These are phyloP conservation scores for Crocuta crocuta DNA, from an alignment of 2,113 vertebrate species.

Conservation along the genomic window DNA sequence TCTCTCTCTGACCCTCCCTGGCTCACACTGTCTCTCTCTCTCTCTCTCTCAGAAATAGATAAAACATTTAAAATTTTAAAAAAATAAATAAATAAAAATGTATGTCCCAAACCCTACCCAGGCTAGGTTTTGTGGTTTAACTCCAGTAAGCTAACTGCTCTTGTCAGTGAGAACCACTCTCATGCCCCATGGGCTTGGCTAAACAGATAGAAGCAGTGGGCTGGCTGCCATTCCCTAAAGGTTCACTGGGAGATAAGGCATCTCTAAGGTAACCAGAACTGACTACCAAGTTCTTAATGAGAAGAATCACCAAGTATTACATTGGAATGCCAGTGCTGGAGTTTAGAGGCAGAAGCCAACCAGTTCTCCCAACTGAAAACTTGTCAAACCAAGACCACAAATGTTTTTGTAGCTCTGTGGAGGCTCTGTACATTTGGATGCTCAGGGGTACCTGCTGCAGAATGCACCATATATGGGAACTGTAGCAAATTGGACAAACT, in stretches of 20 bases:
- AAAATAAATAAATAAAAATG: too few species aligned
- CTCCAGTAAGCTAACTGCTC: neutral
- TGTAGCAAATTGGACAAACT: neutral
- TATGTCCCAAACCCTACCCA: neutral
- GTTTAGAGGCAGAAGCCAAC: neutral
- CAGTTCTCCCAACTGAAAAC: neutral
- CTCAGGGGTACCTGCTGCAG: neutral
- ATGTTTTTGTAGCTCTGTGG: neutral
- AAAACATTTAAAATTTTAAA: too few species aligned
- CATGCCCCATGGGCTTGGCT: neutral
- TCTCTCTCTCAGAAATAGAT: too few species aligned
- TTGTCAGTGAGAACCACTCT: conserved; percentile 27
- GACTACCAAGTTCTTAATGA: neutral
- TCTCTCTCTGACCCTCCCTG: too few species aligned
- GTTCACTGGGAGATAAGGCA: neutral
- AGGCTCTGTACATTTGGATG: neutral
- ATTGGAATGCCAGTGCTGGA: neutral
- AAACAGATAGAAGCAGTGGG: conserved; percentile 20
- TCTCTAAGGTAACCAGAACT: neutral
- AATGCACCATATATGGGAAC: neutral
- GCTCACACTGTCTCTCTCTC: too few species aligned
- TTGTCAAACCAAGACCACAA: neutral
- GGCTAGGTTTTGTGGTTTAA: neutral
- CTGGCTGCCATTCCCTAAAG: neutral
- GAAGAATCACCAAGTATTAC: neutral